phyloP scores from a whole-genome alignment of 2,797 vertebrate species.

The Trachops cirrhosus region DNA sequence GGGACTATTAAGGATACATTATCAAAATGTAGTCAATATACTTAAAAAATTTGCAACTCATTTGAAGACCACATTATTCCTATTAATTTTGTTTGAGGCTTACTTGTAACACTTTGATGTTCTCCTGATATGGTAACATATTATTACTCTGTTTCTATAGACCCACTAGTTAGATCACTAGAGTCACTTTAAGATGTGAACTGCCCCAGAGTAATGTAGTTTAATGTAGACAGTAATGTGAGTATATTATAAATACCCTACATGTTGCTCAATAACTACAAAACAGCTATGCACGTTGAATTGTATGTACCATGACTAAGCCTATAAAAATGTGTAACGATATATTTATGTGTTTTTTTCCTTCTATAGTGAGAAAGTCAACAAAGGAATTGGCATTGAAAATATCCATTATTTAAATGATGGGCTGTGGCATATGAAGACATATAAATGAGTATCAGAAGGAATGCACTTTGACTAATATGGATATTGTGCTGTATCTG shows the following conservation, averaged over 20 bases:
- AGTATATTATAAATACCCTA: constrained; percentile 37
- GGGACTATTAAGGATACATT: constrained; percentile 23
- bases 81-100: constrained; percentile 39
- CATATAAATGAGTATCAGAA: constrained; percentile 91
- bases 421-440: constrained; percentile 99
- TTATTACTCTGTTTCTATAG: constrained; percentile 40
- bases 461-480: constrained; percentile 79
- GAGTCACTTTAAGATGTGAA: constrained; percentile 34
- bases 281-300: constrained; percentile 26
- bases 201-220: constrained; percentile 30
- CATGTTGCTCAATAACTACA: constrained; percentile 38
- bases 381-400: constrained; percentile 99
- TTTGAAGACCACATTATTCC: constrained; percentile 24
- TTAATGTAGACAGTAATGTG: constrained; percentile 45
- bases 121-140: background rate
- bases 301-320: constrained; percentile 42
- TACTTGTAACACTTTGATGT: constrained; percentile 35
- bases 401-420: constrained; percentile 99
- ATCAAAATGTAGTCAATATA: constrained; percentile 6
- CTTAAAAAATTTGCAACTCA: constrained; percentile 19
- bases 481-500: constrained; percentile 80
- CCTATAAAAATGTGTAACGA: constrained; percentile 48
- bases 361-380: constrained; percentile 93
- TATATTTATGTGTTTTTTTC: constrained; percentile 55
- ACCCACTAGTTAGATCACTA: constrained; percentile 15